Conservation (phyloP, 2,113 vertebrate genomes). For the Hirundichthys speculiger region DNA sequence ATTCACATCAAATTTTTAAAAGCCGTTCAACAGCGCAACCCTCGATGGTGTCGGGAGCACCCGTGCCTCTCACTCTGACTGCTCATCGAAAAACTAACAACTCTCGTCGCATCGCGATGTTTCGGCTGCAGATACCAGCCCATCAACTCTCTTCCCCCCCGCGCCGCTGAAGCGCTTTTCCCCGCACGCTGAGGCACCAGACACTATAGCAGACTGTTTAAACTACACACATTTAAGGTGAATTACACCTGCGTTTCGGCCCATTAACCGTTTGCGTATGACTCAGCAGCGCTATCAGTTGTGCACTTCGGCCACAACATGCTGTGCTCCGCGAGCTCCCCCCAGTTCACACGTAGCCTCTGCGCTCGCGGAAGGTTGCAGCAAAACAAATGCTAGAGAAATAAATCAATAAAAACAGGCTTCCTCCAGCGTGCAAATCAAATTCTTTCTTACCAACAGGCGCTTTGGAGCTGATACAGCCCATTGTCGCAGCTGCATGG, state of each 20-base stretch:
- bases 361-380: constrained; percentile 51
- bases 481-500: constrained; percentile 81
- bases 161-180: background rate
- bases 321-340: constrained; percentile 52
- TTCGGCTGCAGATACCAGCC: constrained; percentile 47
- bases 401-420: constrained; percentile 12
- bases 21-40: constrained; percentile 37
- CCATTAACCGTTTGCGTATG: constrained; percentile 22
- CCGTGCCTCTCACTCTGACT: constrained; percentile 40
- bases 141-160: constrained; percentile 5
- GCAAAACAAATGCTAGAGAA: constrained; percentile 49
- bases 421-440: constrained; percentile 60
- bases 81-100: constrained; percentile 48
- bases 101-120: constrained; percentile 73
- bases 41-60: constrained; percentile 40
- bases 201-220: background rate
- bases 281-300: constrained; percentile 42
- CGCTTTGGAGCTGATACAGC: constrained; percentile 88
- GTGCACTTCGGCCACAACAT: constrained; percentile 39
- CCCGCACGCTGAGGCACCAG: background rate
- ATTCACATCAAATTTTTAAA: constrained; percentile 15
- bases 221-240: background rate
- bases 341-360: constrained; percentile 11
- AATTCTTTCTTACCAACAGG: constrained; percentile 86
- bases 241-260: background rate